Conservation (phyloP, 2,888 invertebrate species). For the Ormia ochracea region DNA sequence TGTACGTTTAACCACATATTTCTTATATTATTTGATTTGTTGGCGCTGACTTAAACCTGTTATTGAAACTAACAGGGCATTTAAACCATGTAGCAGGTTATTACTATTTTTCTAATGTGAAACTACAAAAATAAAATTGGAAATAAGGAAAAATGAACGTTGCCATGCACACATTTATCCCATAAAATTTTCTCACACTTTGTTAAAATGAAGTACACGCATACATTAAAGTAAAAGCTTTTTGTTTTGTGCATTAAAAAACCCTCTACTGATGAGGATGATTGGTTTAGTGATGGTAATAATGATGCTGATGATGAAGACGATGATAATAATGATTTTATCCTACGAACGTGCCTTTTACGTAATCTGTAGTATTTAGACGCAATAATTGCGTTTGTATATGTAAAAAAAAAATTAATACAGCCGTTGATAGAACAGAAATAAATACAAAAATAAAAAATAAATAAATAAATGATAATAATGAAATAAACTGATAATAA, state of each 20-base stretch:
- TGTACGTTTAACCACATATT: too few species aligned
- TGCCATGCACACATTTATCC: neutral
- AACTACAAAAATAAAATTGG: neutral
- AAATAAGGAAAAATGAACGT: constrained; percentile 10
- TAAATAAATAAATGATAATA: constrained; percentile 31
- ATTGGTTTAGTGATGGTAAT: constrained; percentile 9
- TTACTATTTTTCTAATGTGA: too few species aligned
- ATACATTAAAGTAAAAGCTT: constrained; percentile 23
- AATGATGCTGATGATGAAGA: constrained; percentile 9
- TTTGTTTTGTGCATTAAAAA: constrained; percentile 44
- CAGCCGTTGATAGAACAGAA: neutral
- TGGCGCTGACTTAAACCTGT: too few species aligned
- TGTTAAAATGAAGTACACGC: neutral
- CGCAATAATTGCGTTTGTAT: constrained; percentile 66
- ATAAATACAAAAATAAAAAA: constrained; percentile 1
- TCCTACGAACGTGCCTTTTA: constrained; percentile 67
- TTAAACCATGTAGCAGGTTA: too few species aligned
- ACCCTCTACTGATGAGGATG: constrained; percentile 2
- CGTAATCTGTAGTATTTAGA: constrained; percentile 68
- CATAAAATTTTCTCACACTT: neutral
- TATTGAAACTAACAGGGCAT: too few species aligned
- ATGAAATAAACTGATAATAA: constrained; percentile 39
- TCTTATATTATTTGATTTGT: too few species aligned
- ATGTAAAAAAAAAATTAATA: constrained; percentile 36
- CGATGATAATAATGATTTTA: constrained; percentile 60